Evolutionary conservation across 2,113 vertebrate genomes (phyloP).

Genomic region (Macrotis lagotis): DNA sequence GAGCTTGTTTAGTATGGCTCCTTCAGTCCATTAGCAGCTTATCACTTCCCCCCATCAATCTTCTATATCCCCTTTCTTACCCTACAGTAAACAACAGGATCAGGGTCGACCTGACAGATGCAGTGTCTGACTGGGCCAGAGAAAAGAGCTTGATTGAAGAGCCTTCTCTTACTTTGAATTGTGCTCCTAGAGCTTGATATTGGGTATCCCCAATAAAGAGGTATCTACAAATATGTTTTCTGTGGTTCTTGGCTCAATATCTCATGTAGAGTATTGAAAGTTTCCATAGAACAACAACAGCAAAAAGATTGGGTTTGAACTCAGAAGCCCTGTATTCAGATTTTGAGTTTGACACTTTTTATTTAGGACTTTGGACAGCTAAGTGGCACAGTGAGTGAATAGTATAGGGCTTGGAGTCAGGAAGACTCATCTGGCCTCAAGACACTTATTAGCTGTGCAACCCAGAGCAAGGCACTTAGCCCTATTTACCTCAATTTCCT

Average conservation of each 20-base stretch:
- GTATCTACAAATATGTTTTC: neutral
- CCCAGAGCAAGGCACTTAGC: neutral
- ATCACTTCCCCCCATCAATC: slow-evolving; percentile 33
- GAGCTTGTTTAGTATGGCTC: slow-evolving; percentile 75
- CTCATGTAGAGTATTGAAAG: neutral
- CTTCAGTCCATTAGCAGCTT: slow-evolving; percentile 71
- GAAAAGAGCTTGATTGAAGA: neutral
- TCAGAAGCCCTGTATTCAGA: neutral
- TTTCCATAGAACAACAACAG: neutral
- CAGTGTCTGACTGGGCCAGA: slow-evolving; percentile 53
- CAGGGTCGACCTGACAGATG: slow-evolving; percentile 69
- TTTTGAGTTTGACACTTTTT: neutral
- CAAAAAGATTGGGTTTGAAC: neutral
- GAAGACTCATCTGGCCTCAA: neutral
- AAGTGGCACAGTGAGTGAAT: neutral
- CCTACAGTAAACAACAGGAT: slow-evolving; percentile 76
- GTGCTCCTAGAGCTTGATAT: slow-evolving; percentile 4
- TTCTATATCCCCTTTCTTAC: slow-evolving; percentile 55
- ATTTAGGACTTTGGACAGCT: neutral
- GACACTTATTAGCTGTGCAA: neutral
- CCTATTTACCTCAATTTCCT: neutral
- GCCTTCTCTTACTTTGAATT: neutral
- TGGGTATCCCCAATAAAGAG: neutral
- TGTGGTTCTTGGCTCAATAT: neutral
- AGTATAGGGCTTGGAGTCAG: neutral